Evolutionary conservation across 2,113 vertebrate species (phyloP), one percentile per base, ranked within the genome.

Genomic region (Tachysurus vachellii): DNA sequence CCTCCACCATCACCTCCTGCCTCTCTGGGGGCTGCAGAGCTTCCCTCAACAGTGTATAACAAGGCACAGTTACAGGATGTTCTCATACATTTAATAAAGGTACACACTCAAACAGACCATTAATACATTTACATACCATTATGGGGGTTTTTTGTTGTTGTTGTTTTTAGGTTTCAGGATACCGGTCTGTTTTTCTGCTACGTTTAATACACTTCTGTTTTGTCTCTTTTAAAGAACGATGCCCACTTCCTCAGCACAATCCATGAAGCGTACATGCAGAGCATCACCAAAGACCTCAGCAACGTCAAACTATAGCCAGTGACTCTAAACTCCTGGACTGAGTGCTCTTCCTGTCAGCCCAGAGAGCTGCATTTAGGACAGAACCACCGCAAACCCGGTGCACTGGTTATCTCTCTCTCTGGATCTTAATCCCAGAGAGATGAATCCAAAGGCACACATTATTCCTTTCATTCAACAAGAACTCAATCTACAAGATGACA

Each of bases 51-150:
- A 42, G 88, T 94, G 89, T 97, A 97, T 94, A 98, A 93, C 93
- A 97, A 95, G 93, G 93, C 95, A 83, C 96, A 98, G 93, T 95
- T 99, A 87, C 97, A 99, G 77, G 97, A 99, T 77, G 96, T 97
- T 2, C 92, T 99, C 86, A 96, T 99, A 88, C 96, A 99, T 93
- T 96, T 99, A 71, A 97, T 99, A 91, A 99, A 99, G 97, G 98
- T 99, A 95, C 12, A 9, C 47, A 61, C 19, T 16, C 12, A 17
- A 59, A 36, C n/a, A 2, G 12, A 23, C 3, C 0, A 23, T 11
- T 23, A 21, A 62, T 75, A 11, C 26, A 83, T 6, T 11, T 42
- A 28, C 21, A 36, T 26, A 21, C 4, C 0, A 9, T 73, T n/a
- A n/a, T n/a, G n/a, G n/a, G n/a, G n/a, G 42, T 21, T 10, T 10